Percentiles rank a stretch among this genome's conserved stretches.
phyloP scores from a whole-genome alignment of 2,797 vertebrate species.

The Bovichtus diacanthus region DNA sequence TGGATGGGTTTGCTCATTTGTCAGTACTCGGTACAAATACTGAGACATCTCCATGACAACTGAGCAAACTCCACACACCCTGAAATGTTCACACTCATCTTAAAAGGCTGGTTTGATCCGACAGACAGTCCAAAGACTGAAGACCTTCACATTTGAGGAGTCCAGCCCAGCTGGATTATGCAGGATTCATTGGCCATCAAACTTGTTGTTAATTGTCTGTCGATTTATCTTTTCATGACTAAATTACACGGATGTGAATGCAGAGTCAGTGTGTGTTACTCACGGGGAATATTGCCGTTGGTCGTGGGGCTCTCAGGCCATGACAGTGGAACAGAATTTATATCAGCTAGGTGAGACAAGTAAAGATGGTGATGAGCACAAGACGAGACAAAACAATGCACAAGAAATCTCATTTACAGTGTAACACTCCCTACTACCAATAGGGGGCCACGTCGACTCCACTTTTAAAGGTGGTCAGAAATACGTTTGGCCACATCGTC shows the following conservation, averaged over 20 bases:
- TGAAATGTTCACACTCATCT: not conserved
- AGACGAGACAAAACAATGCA: constrained; percentile 37
- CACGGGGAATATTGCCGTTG: constrained; percentile 67
- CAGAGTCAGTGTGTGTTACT: constrained; percentile 61
- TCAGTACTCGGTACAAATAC: not conserved
- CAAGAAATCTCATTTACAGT: not conserved
- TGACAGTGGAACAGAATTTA: constrained; percentile 65
- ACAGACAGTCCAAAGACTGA: not conserved
- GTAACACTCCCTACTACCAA: not conserved
- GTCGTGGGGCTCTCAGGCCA: constrained; percentile 75
- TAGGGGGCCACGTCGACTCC: not conserved
- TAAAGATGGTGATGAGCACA: constrained; percentile 55
- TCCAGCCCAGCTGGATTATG: not conserved
- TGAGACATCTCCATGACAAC: not conserved
- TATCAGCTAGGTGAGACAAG: constrained; percentile 74
- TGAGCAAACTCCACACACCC: not conserved
- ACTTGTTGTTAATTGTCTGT: not conserved
- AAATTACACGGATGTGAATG: not conserved
- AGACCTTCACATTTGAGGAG: not conserved
- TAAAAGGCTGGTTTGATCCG: not conserved
- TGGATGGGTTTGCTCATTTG: not conserved
- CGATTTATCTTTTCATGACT: not conserved
- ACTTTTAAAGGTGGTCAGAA: not conserved
- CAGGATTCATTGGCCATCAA: not conserved
- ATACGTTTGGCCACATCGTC: not conserved